Evolutionary conservation across 2,888 invertebrate species (phyloP).

Genomic region (Piscicola geometra): DNA sequence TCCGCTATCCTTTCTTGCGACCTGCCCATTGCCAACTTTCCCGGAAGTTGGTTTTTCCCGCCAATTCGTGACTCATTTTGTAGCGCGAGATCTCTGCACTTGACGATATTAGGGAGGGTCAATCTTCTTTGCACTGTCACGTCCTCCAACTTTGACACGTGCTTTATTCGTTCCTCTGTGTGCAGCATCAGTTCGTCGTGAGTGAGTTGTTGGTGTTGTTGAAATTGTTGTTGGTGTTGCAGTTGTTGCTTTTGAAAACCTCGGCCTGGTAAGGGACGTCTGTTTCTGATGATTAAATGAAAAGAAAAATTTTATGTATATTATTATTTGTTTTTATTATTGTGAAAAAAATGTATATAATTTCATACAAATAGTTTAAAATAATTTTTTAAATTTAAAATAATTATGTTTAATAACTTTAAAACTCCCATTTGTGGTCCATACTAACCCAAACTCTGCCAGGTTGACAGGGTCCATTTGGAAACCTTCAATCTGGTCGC

Average conservation of each 20-base stretch:
- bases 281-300: too few relatives aligned
- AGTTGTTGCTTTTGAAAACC: not conserved
- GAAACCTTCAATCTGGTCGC: too few relatives aligned
- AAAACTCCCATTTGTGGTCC: too few relatives aligned
- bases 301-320: too few relatives aligned
- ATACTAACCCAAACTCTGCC: too few relatives aligned
- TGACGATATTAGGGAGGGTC: constrained; percentile 35
- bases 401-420: too few relatives aligned
- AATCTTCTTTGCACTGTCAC: constrained; percentile 19
- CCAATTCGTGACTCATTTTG: not conserved
- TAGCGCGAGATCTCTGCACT: constrained; percentile 4
- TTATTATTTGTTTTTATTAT: too few relatives aligned
- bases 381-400: too few relatives aligned
- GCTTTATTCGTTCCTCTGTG: not conserved
- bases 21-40: not conserved
- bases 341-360: too few relatives aligned
- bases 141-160: not conserved
- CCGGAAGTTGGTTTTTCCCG: not conserved
- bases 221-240: not conserved
- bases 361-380: too few relatives aligned
- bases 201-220: not conserved
- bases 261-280: not conserved
- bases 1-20: not conserved
- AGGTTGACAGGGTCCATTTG: too few relatives aligned
- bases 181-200: not conserved